Evolutionary conservation across 2,888 invertebrate species (phyloP), one percentile per base, ranked within the genome.

Genomic region (Fragum whitleyi): DNA sequence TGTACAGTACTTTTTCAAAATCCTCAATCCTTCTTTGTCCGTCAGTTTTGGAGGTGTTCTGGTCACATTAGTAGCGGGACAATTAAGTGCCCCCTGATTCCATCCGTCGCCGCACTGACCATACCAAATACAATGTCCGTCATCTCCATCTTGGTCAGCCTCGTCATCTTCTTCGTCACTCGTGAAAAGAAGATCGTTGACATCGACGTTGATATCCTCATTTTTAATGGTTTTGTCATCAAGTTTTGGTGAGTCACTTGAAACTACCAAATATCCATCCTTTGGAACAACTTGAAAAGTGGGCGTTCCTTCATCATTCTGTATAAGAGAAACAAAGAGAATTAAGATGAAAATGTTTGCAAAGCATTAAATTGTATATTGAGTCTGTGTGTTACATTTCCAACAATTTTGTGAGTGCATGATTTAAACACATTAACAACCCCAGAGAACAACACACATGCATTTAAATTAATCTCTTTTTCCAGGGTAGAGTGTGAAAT

Each of bases 1-100:
- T 19, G 97, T 96, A 90, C 97, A 97, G 87, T 96, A 95, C 0
- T 92, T 90, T 68, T 94, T 93, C 42, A 97, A 93, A 19, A 96
- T 92, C 1, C 94, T 85, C 96, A 94, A 90, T 0, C 95, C 95
- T 0, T 92, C 91, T 3, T 90, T 65, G 67, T 95, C 90, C 16
- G 81, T 89, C 53, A 96, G 91, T 0, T 94, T 94, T 87, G 95
- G 95, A 0, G 96, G 94, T 0, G 96, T 93, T 0, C 96, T 96
- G 79, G 95, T 94, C 90, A 96, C 96, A 0, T 91, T 92, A 2
- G 72, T 85, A 2, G 61, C 79, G 5, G 75, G 75, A 89, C 96
- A 96, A 92, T 96, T 96, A 87, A 95, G 77, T 2, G 86, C 81
- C 0, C 82, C 77, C 0, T 79, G 53, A 3, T 81, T 76, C 7